Conservation (phyloP, 2,113 vertebrate genomes). For the Formicarius rufipectus region DNA sequence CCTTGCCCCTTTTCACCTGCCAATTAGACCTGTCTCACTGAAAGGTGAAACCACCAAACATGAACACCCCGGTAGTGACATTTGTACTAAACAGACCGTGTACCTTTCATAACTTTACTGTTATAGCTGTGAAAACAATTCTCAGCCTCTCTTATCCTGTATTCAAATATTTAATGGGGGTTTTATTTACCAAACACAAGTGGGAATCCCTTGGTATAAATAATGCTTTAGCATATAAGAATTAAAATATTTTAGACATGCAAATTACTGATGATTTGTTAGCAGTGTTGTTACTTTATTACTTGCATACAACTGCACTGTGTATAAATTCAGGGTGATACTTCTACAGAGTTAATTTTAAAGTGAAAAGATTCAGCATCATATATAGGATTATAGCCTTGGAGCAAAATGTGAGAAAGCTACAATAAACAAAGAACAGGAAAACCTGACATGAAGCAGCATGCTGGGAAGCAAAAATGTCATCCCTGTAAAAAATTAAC, state of each 20-base stretch:
- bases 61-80: not conserved
- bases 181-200: not conserved
- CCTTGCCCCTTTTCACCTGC: not conserved
- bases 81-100: not conserved
- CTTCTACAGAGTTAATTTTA: not conserved
- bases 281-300: not conserved
- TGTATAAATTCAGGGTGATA: not conserved
- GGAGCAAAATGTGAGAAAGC: not conserved
- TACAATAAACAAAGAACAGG: not conserved
- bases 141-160: not conserved
- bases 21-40: not conserved
- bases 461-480: not conserved
- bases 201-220: not conserved
- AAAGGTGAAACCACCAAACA: not conserved
- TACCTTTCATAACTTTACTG: not conserved
- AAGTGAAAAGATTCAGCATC: not conserved
- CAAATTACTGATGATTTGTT: not conserved
- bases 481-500: not conserved
- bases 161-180: not conserved
- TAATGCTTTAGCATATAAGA: not conserved
- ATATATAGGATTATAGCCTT: not conserved
- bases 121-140: not conserved
- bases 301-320: not conserved
- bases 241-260: not conserved
- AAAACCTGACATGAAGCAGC: not conserved